These are phyloP conservation scores for Fistularia tabacaria DNA, from an alignment of 2,797 vertebrate species.

Conservation along the genomic window DNA sequence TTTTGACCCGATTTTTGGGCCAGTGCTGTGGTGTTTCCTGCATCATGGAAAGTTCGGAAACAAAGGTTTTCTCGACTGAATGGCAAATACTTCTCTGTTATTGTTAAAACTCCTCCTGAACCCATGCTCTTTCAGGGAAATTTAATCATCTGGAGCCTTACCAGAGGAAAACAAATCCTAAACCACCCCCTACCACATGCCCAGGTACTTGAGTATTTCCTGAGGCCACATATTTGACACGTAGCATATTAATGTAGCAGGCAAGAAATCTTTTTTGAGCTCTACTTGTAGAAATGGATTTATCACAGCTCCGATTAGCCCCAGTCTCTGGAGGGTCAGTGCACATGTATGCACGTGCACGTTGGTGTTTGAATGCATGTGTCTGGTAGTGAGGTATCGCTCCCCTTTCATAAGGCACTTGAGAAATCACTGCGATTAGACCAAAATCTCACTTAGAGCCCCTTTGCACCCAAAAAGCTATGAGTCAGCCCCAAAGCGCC, in stretches of 20 bases:
- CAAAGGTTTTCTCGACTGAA: constrained; percentile 30
- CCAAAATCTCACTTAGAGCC: constrained; percentile 2
- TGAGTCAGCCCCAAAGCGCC: constrained; percentile 6
- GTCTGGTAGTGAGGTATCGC: constrained; percentile 44
- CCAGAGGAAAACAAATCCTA: constrained; percentile 20
- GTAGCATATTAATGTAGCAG: no score
- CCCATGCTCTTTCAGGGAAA: constrained; percentile 15
- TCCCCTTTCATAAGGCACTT: constrained; percentile 18
- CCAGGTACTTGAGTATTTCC: constrained; percentile 23
- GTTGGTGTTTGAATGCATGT: constrained; percentile 38
- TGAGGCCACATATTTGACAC: constrained; percentile 18
- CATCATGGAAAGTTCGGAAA: constrained; percentile 8
- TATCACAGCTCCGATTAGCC: constrained; percentile 21
- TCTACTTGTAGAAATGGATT: no score
- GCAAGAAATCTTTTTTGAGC: no score
- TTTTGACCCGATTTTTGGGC: constrained; percentile 23
- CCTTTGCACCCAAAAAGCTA: constrained; percentile 8
- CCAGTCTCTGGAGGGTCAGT: not conserved
- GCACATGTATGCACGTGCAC: constrained; percentile 14
- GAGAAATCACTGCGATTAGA: constrained; percentile 42
- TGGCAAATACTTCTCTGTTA: constrained; percentile 31
- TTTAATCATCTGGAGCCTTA: constrained; percentile 22
- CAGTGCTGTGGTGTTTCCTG: constrained; percentile 21
- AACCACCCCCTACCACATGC: constrained; percentile 1
- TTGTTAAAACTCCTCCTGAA: constrained; percentile 31